Conservation (phyloP, 1,140 invertebrate species). For the Idris sp. region DNA sequence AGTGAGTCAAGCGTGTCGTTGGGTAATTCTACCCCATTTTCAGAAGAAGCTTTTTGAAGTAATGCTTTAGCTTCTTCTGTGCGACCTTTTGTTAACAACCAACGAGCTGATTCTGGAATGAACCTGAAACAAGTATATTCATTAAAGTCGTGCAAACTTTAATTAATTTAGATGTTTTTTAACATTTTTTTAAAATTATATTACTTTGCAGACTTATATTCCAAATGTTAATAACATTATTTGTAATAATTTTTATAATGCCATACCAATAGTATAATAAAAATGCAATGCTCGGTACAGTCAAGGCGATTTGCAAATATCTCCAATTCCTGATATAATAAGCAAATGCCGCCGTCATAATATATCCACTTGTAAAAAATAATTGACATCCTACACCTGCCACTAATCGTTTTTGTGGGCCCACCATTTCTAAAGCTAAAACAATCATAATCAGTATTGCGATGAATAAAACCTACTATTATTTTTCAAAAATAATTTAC, state of each 20-base stretch:
- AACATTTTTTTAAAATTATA: too few species aligned
- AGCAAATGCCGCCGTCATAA: conserved; percentile 85
- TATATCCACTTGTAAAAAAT: conserved; percentile 88
- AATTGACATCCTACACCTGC: conserved; percentile 87
- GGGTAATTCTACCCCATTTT: conserved; percentile 82
- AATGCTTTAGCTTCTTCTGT: conserved; percentile 84
- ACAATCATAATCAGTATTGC: too few species aligned
- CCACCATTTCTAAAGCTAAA: conserved; percentile 90
- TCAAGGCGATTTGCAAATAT: conserved; percentile 84
- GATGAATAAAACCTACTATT: too few species aligned
- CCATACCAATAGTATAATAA: conserved; percentile 88
- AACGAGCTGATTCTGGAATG: conserved; percentile 89
- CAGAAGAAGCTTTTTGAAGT: conserved; percentile 83
- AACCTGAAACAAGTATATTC: conserved; percentile 80
- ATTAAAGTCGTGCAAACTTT: neutral
- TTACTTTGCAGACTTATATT: too few species aligned
- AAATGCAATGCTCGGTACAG: conserved; percentile 84
- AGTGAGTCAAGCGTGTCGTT: conserved; percentile 80
- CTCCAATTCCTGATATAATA: conserved; percentile 87
- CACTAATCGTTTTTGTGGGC: conserved; percentile 84
- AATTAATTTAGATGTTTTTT: too few species aligned
- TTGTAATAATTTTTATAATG: conserved; percentile 46
- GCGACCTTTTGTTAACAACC: conserved; percentile 87
- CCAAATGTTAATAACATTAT: too few species aligned
- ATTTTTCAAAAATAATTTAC: too few species aligned